Evolutionary conservation across 2,113 vertebrate species (phyloP).

Genomic region (Benitochromis conjunctus): DNA sequence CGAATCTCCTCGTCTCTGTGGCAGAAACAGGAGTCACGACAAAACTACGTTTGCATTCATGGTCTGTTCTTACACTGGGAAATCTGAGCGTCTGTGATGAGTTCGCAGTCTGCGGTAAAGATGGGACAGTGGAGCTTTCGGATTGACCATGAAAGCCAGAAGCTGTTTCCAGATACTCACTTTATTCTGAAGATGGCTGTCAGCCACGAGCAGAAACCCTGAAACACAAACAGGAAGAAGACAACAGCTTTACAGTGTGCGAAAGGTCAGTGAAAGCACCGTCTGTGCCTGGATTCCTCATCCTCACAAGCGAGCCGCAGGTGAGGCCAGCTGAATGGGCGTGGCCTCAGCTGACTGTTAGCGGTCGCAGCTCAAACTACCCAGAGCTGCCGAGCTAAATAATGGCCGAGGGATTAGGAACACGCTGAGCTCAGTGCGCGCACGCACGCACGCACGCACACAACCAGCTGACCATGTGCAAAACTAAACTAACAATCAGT

Average conservation of each 20-base stretch:
- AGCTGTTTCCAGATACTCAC: constrained; percentile 75
- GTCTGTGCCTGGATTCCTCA: background rate
- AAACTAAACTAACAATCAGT: too few relatives aligned
- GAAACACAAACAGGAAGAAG: background rate
- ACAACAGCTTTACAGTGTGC: background rate
- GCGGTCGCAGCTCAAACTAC: background rate
- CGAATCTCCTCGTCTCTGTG: constrained; percentile 93
- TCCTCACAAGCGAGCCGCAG: background rate
- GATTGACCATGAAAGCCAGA: background rate
- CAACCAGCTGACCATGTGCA: too few relatives aligned
- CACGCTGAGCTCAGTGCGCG: too few relatives aligned
- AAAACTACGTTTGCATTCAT: background rate
- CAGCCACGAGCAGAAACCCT: constrained; percentile 98
- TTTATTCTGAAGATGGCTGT: constrained; percentile 99
- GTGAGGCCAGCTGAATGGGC: background rate
- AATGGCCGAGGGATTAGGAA: background rate
- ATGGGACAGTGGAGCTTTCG: background rate
- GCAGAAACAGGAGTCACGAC: background rate
- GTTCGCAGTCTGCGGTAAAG: background rate
- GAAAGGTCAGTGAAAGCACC: background rate
- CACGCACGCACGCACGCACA: too few relatives aligned
- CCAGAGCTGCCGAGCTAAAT: background rate
- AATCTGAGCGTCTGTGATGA: background rate
- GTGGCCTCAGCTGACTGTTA: background rate
- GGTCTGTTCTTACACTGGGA: background rate